phyloP scores from a whole-genome alignment of 1,140 invertebrate genomes.

The Dolichoris vasculosae region DNA sequence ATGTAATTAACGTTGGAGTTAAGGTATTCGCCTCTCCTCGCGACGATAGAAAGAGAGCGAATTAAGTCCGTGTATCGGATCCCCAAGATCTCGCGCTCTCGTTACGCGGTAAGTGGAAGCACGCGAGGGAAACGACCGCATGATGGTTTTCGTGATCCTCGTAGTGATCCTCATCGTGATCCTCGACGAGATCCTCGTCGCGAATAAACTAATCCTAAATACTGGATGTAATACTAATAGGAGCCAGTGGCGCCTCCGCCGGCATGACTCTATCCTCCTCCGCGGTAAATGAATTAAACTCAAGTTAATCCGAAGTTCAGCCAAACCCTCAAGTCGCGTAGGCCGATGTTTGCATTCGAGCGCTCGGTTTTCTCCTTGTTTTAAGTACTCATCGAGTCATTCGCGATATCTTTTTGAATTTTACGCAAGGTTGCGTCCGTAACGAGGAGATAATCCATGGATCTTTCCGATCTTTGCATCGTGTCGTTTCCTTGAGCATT shows the following conservation, averaged over 20 bases:
- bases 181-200: slow-evolving; percentile 41
- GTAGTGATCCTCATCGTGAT: too few species aligned
- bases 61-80: background rate
- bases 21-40: background rate
- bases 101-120: slow-evolving; percentile 30
- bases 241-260: slow-evolving; percentile 59
- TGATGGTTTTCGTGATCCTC: slow-evolving; percentile 38
- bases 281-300: slow-evolving; percentile 67
- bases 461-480: background rate
- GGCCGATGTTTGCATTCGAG: slow-evolving; percentile 48
- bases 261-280: slow-evolving; percentile 42
- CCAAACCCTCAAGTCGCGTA: slow-evolving; percentile 60
- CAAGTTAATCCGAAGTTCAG: slow-evolving; percentile 69
- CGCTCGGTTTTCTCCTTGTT: background rate
- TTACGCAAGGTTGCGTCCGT: background rate
- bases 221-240: slow-evolving; percentile 67
- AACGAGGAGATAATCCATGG: background rate
- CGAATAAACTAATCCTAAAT: slow-evolving; percentile 63
- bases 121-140: slow-evolving; percentile 36
- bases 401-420: background rate
- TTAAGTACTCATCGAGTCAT: background rate
- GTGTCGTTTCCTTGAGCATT: background rate
- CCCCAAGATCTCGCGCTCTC: background rate
- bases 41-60: background rate
- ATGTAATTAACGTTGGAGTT: too few species aligned